A percentile compares a stretch with the other conserved stretches of the same genome.
Evolutionary conservation across 1,140 invertebrate species (phyloP).

Genomic region (Orius insidiosus): DNA sequence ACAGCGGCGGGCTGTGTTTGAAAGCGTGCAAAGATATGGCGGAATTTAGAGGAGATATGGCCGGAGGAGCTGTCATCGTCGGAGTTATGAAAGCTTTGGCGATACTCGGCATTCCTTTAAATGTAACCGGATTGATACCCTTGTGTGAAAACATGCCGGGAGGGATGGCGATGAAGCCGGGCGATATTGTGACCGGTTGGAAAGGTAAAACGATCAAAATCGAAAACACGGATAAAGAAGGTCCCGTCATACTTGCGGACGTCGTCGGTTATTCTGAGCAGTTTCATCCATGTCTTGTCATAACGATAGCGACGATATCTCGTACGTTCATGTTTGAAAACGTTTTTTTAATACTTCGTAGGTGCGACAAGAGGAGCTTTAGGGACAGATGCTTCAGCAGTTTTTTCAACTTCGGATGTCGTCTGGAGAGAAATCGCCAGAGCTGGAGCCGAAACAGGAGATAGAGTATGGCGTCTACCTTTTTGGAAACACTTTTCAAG

Average conservation of each 20-base stretch:
- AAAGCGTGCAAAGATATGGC: conserved; percentile 56
- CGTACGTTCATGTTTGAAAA: conserved; percentile 1
- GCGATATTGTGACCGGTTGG: conserved; percentile 41
- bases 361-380: conserved; percentile 27
- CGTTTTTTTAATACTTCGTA: no score
- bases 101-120: conserved; percentile 48
- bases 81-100: conserved; percentile 51
- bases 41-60: conserved; percentile 78
- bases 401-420: conserved; percentile 28
- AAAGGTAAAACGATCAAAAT: conserved; percentile 46
- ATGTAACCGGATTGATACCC: conserved; percentile 42
- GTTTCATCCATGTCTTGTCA: background rate
- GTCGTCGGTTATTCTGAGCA: background rate
- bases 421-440: conserved; percentile 25
- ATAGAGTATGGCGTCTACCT: conserved; percentile 39
- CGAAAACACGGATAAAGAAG: conserved; percentile 47
- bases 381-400: conserved; percentile 30
- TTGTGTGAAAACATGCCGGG: conserved; percentile 44
- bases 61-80: conserved; percentile 62
- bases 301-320: conserved; percentile 1
- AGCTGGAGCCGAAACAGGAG: conserved; percentile 30
- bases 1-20: conserved; percentile 70
- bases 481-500: conserved; percentile 32
- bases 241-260: conserved; percentile 19
- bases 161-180: conserved; percentile 38